A percentile compares a stretch with the other conserved stretches of the same genome.
Evolutionary conservation across 2,888 invertebrate genomes (phyloP).

Genomic region (Macroteleia sp.): DNA sequence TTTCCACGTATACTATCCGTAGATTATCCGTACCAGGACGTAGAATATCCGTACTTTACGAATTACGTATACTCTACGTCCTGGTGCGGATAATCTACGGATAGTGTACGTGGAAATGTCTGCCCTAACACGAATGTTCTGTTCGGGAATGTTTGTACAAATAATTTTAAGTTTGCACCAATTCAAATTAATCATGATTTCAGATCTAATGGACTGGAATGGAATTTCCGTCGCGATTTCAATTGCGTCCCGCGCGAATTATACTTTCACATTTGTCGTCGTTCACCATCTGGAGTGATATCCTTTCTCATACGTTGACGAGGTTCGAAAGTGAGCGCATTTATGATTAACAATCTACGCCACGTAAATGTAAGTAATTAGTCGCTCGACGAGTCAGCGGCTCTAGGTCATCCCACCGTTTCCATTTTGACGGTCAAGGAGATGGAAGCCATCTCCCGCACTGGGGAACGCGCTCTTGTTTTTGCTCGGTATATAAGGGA

Average conservation of each 20-base stretch:
- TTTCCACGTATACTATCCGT: too few species aligned
- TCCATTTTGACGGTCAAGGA: constrained; percentile 56
- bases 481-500: constrained; percentile 52
- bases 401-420: constrained; percentile 55
- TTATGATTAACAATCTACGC: constrained; percentile 54
- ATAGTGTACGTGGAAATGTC: too few species aligned
- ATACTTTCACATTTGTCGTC: constrained; percentile 53
- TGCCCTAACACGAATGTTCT: too few species aligned
- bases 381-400: constrained; percentile 48
- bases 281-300: constrained; percentile 44
- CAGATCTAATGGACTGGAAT: too few species aligned
- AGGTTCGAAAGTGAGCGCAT: constrained; percentile 58
- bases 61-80: too few species aligned
- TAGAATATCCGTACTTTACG: too few species aligned
- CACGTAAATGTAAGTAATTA: constrained; percentile 54
- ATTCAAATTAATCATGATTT: too few species aligned
- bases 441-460: constrained; percentile 15
- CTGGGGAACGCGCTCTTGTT: constrained; percentile 37
- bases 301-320: constrained; percentile 44
- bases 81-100: too few species aligned
- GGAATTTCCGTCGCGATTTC: constrained; percentile 36
- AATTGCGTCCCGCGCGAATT: constrained; percentile 27
- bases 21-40: too few species aligned
- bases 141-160: too few species aligned
- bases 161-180: too few species aligned